Evolutionary conservation across 1,140 invertebrate species (phyloP).

Genomic region (Apis mellifera): Amel_HAv3.1 CM009941.2:14914501-14915000

Average conservation of each 20-base stretch:
- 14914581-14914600: constrained; percentile 71
- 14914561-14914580: constrained; percentile 69
- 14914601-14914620: constrained; percentile 53
- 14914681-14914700: constrained; percentile 47
- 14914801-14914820: constrained; percentile 74
- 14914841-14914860: constrained; percentile 24
- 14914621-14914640: constrained; percentile 63
- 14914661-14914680: constrained; percentile 57
- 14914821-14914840: constrained; percentile 60
- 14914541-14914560: background rate
- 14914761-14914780: constrained; percentile 72
- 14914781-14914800: constrained; percentile 65
- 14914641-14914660: constrained; percentile 68
- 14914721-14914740: constrained; percentile 49
- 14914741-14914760: constrained; percentile 45
- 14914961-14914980: constrained; percentile 47
- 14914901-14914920: constrained; percentile 89
- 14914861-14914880: constrained; percentile 80
- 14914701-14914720: constrained; percentile 17
- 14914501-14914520: constrained; percentile 1
- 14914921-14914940: constrained; percentile 84
- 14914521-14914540: background rate
- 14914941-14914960: constrained; percentile 86
- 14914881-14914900: constrained; percentile 91
- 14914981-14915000: constrained; percentile 57